phyloP scores from a whole-genome alignment of 2,113 vertebrate genomes.

The Embiotoca jacksoni region DNA sequence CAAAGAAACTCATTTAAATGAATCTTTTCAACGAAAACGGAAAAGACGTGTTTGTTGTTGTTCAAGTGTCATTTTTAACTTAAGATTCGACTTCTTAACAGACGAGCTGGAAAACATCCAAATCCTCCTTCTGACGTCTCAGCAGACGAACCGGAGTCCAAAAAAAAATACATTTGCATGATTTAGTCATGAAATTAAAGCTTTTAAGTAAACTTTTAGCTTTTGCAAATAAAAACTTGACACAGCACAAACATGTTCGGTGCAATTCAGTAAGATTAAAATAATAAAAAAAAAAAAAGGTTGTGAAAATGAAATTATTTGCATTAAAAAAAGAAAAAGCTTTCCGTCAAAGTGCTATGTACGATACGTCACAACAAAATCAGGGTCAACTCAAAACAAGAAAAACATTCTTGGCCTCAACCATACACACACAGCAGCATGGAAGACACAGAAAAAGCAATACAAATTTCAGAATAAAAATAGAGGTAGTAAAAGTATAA shows the following conservation, averaged over 20 bases:
- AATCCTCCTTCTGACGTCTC: slow-evolving; percentile 31
- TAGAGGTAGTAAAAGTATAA: too few species aligned
- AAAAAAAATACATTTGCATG: slow-evolving; percentile 47
- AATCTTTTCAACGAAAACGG: slow-evolving; percentile 37
- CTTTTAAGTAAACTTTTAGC: slow-evolving; percentile 37
- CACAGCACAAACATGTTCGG: slow-evolving; percentile 37
- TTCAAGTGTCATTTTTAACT: slow-evolving; percentile 61
- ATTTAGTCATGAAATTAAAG: slow-evolving; percentile 68
- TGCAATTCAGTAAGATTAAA: slow-evolving; percentile 55
- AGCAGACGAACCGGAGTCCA: slow-evolving; percentile 9
- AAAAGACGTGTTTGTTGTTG: slow-evolving; percentile 19
- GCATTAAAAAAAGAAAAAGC: slow-evolving; percentile 30
- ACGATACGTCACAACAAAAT: slow-evolving; percentile 29
- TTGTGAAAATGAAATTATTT: slow-evolving; percentile 54
- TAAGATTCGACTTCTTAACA: slow-evolving; percentile 35
- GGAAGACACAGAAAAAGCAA: too few species aligned
- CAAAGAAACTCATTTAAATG: slow-evolving; percentile 48
- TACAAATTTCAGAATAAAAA: too few species aligned
- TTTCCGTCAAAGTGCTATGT: slow-evolving; percentile 76
- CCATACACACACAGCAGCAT: neutral
- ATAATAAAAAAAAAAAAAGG: slow-evolving; percentile 32
- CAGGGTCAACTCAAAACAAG: slow-evolving; percentile 22
- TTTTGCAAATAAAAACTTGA: slow-evolving; percentile 43
- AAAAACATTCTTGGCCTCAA: slow-evolving; percentile 21
- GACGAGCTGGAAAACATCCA: slow-evolving; percentile 41